Evolutionary conservation across 2,888 invertebrate genomes (phyloP).

Genomic region (Drosophila leonis): DNA sequence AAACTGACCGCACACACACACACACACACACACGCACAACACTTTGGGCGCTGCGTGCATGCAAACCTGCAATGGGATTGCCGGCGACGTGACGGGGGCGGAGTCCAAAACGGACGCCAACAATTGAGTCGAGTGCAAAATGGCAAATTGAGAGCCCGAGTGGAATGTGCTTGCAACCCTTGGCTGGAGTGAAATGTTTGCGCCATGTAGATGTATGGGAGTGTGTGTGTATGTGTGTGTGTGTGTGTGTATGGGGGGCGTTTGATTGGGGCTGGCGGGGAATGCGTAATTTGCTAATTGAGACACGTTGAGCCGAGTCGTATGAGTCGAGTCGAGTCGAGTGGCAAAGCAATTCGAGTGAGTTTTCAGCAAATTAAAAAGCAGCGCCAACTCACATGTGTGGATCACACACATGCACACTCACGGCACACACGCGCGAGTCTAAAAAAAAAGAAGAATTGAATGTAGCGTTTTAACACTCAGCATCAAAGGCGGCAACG

Average conservation of each 20-base stretch:
- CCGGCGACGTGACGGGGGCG: conserved; percentile 64
- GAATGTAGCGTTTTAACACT: conserved; percentile 34
- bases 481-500: conserved; percentile 45
- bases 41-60: conserved; percentile 26
- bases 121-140: conserved; percentile 56
- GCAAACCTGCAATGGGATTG: conserved; percentile 37
- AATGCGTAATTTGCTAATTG: conserved; percentile 76
- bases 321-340: conserved; percentile 33
- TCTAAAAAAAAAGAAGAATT: conserved; percentile 20
- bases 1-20: conserved; percentile 45
- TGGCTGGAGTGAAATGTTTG: conserved; percentile 33
- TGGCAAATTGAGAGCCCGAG: conserved; percentile 33
- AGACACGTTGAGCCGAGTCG: conserved; percentile 57
- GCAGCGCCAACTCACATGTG: conserved; percentile 33
- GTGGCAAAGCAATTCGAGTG: conserved; percentile 31
- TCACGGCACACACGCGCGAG: conserved; percentile 11
- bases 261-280: conserved; percentile 37
- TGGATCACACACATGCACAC: conserved; percentile 40
- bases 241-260: conserved; percentile 21
- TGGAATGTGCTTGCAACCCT: conserved; percentile 51
- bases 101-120: conserved; percentile 53
- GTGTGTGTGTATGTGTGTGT: conserved; percentile 20
- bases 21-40: conserved; percentile 18
- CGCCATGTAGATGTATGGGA: conserved; percentile 6
- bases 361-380: conserved; percentile 47